Percentiles rank a stretch among this genome's conserved stretches.
phyloP scores from a whole-genome alignment of 2,888 invertebrate genomes.

The Rotaria magnacalcarata region DNA sequence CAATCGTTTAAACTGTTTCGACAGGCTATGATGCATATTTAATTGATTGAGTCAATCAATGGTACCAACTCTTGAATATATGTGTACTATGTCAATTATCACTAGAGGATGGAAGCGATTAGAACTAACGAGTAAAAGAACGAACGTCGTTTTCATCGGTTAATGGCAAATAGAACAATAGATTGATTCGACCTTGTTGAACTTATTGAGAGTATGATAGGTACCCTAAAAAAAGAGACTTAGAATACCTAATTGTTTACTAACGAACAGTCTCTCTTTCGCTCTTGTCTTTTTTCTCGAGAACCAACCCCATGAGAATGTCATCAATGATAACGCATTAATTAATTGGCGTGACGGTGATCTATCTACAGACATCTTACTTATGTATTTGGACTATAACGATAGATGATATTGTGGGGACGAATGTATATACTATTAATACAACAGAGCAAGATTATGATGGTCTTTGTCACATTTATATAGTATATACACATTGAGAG shows the following conservation, averaged over 20 bases:
- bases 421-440: not conserved
- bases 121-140: not conserved
- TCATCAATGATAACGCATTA: not conserved
- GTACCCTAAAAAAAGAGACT: not conserved
- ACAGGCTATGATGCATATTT: not conserved
- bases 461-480: slow-evolving; percentile 4
- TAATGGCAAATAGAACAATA: not conserved
- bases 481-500: not conserved
- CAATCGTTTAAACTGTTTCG: not conserved
- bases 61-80: not conserved
- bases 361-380: slow-evolving; percentile 10
- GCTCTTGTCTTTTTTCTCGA: not conserved
- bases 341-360: slow-evolving; percentile 7
- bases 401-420: not conserved
- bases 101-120: not conserved
- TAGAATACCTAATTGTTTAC: not conserved
- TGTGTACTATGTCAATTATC: not conserved
- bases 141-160: not conserved
- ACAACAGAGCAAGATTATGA: not conserved
- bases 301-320: not conserved
- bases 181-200: not conserved
- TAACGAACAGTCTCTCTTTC: not conserved
- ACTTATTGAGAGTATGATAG: not conserved
- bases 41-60: slow-evolving; percentile 26
- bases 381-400: not conserved